Base-by-base conservation (phyloP, 2,113 vertebrate species). In the Alethe castanea region DNA sequence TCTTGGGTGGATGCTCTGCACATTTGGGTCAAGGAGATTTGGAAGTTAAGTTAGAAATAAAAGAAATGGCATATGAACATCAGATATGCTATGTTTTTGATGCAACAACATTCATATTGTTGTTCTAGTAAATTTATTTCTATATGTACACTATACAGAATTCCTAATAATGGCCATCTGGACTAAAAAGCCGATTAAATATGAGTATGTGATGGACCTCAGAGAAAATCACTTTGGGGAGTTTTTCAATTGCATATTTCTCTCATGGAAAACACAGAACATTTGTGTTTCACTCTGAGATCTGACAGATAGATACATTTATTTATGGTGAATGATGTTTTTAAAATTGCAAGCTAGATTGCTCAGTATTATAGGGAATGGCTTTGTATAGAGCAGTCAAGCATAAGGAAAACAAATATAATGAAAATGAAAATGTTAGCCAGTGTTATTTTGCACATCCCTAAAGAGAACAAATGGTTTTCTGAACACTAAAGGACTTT, bases 271-370 rank as follows among this genome's bases (percentile, higher is more conserved):
- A 96, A 92, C 91, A 88, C 38, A 85, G 52, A 84, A 95, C 69
- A 95, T 97, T 97, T 94, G 44, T 81, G 48, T 64, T 92, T 95
- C 65, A 88, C 90, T 96, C 93, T 94, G 54, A 96, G 79, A 92
- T 97, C 33, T 56, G 86, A 94, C 90, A 95, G 94, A 96, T 81
- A 89, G 67, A 76, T 76, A 76, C 50, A 69, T 96, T 97, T 97
- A 96, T 97, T 94, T 97, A 93, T 93, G 38, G 72, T 94, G 95
- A 97, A 97, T 90, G 95, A 97, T 96, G 94, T 77, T 97, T 97
- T 97, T 77, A 97, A 97, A 96, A 98, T 94, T 95, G 93, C 86
- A 86, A 94, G 62, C 69, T 97, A 92, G 83, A 97, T 97, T 96
- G 96, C 65, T 91, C 62, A 74, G 76, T 81, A 97, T 97, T 96